These are phyloP conservation scores for Orycteropus afer DNA, from an alignment of 2,113 vertebrate genomes.

Conservation along the genomic window DNA sequence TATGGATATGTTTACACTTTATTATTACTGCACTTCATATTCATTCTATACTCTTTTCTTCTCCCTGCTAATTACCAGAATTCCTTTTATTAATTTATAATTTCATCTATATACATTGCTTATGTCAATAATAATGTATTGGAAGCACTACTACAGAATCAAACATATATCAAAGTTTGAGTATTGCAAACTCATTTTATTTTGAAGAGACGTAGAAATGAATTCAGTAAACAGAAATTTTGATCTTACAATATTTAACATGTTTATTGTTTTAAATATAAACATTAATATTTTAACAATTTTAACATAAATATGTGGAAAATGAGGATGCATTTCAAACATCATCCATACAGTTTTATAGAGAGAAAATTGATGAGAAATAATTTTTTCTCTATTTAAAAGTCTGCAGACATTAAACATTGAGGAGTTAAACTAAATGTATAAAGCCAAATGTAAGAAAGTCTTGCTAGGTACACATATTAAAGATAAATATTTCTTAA, in stretches of 20 bases:
- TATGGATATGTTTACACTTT: not conserved
- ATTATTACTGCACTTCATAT: not conserved
- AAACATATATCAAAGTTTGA: not conserved
- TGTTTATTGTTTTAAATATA: not conserved
- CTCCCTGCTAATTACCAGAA: not conserved
- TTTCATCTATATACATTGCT: not conserved
- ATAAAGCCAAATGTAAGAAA: not conserved
- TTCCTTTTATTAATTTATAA: constrained; percentile 3
- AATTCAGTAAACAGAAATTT: not conserved
- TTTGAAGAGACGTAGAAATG: not conserved
- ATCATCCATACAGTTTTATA: not conserved
- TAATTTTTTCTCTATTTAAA: not conserved
- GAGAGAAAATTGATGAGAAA: not conserved
- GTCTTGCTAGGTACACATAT: not conserved
- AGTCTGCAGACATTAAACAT: not conserved
- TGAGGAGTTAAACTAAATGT: not conserved
- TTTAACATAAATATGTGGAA: not conserved
- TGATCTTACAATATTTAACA: not conserved
- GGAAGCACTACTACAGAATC: not conserved
- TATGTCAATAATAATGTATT: not conserved
- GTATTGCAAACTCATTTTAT: constrained; percentile 25
- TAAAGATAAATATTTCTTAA: not conserved
- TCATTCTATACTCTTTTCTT: not conserved
- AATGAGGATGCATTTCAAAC: not conserved
- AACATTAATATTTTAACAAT: not conserved